These are phyloP conservation scores for Turritopsis dohrnii DNA, from an alignment of 30 jellyfish, hydroid and myxozoan species.

Conservation along the genomic window DNA sequence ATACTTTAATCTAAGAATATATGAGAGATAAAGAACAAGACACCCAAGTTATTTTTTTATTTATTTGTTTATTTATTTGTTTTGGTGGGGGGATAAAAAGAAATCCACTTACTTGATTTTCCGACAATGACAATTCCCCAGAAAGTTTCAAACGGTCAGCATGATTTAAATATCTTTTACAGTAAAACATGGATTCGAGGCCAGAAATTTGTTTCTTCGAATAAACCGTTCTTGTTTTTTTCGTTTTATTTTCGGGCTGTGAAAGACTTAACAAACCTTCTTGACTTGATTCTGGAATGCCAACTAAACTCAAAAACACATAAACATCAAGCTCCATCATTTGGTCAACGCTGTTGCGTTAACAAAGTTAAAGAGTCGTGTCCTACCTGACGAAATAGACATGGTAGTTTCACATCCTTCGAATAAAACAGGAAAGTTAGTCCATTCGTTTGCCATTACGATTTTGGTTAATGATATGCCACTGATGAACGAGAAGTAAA, in stretches of 20 bases:
- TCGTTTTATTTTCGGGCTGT: neutral
- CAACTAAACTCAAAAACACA: neutral
- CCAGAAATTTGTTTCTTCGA: neutral
- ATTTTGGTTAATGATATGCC: neutral
- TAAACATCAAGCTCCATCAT: no score
- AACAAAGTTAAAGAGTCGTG: neutral
- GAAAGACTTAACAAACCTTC: neutral
- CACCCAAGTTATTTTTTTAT: no score
- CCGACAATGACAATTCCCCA: neutral
- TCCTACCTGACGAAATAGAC: neutral
- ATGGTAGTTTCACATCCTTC: neutral
- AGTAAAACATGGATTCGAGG: neutral
- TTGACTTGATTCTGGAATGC: neutral
- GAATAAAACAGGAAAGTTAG: neutral
- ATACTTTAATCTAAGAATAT: neutral
- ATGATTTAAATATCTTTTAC: neutral
- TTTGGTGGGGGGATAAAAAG: no score
- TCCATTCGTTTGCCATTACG: neutral
- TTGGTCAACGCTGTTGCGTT: no score
- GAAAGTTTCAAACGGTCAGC: neutral
- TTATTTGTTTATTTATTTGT: no score
- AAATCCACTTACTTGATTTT: neutral
- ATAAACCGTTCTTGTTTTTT: neutral
- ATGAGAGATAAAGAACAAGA: no score
- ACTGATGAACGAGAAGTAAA: no score